phyloP scores from a whole-genome alignment of 2,113 vertebrate species.

The Labrus mixtus region DNA sequence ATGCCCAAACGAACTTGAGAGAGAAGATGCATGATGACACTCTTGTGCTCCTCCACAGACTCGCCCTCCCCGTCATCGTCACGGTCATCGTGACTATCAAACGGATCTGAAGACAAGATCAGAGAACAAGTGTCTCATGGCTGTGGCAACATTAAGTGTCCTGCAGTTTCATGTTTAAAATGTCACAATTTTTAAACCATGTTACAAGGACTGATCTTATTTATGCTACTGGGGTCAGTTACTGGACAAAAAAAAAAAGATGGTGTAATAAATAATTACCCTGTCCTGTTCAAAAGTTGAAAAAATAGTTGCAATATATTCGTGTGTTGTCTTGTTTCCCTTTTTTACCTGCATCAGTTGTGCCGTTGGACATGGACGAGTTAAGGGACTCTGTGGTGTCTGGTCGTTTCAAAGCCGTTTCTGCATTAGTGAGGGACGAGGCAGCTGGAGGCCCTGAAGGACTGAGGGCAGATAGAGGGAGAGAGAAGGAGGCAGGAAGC shows the following conservation, averaged over 20 bases:
- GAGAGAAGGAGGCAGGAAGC: conserved; percentile 24
- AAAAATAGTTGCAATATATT: not conserved
- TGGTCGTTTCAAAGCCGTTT: conserved; percentile 90
- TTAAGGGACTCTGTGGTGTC: conserved; percentile 95
- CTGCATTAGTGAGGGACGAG: conserved; percentile 87
- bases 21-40: conserved; percentile 98
- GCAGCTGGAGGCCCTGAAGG: conserved; percentile 87
- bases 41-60: conserved; percentile 98
- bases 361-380: conserved; percentile 97
- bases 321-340: not conserved
- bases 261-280: no score
- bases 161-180: no score
- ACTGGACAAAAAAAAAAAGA: not conserved
- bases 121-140: not conserved
- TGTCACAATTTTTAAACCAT: no score
- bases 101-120: conserved; percentile 85
- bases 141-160: not conserved
- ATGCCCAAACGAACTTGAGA: conserved; percentile 98
- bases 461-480: conserved; percentile 68
- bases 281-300: not conserved
- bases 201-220: not conserved
- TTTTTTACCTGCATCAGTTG: conserved; percentile 91
- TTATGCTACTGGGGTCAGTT: not conserved
- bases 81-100: conserved; percentile 93
- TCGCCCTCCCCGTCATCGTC: conserved; percentile 95